A percentile compares a stretch with the other conserved stretches of the same genome.
Evolutionary conservation across 2,888 invertebrate species (phyloP).

Genomic region (Ennomos erosarius): DNA sequence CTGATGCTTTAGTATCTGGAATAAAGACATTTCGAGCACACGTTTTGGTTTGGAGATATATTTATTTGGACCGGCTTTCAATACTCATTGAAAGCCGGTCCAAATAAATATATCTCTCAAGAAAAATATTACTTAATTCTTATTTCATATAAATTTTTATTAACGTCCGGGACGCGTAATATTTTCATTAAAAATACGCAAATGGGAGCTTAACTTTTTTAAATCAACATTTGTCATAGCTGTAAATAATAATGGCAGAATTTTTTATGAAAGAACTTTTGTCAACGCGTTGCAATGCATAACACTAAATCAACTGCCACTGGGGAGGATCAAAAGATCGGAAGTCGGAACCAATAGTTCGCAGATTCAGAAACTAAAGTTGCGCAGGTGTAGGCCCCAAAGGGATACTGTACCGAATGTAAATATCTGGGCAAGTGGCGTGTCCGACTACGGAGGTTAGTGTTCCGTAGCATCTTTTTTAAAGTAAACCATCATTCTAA

Average conservation of each 20-base stretch:
- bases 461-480: no score
- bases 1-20: no score
- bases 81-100: no score
- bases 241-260: no score
- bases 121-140: background rate
- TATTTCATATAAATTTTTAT: slow-evolving; percentile 15
- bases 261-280: background rate
- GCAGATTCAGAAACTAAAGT: slow-evolving; percentile 26
- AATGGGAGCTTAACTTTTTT: slow-evolving; percentile 11
- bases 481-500: no score
- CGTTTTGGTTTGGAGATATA: no score
- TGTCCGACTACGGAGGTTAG: no score
- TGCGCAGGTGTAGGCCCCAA: slow-evolving; percentile 29
- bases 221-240: slow-evolving; percentile 1
- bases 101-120: no score
- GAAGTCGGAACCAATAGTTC: slow-evolving; percentile 17
- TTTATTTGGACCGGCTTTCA: no score
- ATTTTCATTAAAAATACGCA: slow-evolving; percentile 25
- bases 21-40: no score
- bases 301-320: slow-evolving; percentile 3
- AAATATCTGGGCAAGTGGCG: slow-evolving; percentile 17
- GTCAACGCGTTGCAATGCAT: background rate
- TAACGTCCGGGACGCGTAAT: slow-evolving; percentile 11
- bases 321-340: slow-evolving; percentile 14
- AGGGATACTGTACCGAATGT: slow-evolving; percentile 21